Percentiles rank a stretch among this genome's conserved stretches.
These are phyloP conservation scores for Lasioglossum oenotherae DNA, from an alignment of 2,888 invertebrate species.

Conservation along the genomic window DNA sequence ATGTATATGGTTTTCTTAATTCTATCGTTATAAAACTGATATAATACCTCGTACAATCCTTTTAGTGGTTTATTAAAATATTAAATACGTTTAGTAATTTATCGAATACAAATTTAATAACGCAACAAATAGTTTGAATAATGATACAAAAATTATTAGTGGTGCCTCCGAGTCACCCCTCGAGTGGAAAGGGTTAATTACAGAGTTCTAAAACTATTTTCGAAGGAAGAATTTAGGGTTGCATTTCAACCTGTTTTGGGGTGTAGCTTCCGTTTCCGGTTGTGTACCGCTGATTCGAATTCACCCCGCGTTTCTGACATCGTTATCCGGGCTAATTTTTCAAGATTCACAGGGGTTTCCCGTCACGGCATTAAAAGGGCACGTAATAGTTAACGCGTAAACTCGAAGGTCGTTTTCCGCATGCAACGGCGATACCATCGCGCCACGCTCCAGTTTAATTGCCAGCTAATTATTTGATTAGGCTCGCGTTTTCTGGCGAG, in stretches of 20 bases:
- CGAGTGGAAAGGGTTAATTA: neutral
- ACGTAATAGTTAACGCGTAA: conserved; percentile 59
- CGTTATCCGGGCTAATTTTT: neutral
- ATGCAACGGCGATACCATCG: conserved; percentile 52
- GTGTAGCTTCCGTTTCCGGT: neutral
- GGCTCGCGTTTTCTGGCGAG: conserved; percentile 5
- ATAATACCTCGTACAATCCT: no score
- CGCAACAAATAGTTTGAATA: no score
- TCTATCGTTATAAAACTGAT: no score
- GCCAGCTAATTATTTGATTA: conserved; percentile 44
- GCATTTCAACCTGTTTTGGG: neutral
- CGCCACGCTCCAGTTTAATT: conserved; percentile 31
- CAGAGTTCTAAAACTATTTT: neutral
- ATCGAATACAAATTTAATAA: no score
- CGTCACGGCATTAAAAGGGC: conserved; percentile 35
- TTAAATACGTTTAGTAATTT: no score
- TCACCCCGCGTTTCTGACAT: neutral
- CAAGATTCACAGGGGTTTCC: conserved; percentile 41
- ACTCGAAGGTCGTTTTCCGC: conserved; percentile 56
- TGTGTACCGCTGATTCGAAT: neutral
- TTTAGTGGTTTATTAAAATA: no score
- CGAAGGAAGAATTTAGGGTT: neutral
- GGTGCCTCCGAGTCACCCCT: no score
- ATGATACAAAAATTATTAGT: no score
- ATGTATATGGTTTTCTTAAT: no score